These are phyloP conservation scores for Cynocephalus volans DNA, from an alignment of 2,113 vertebrate species.

Conservation along the genomic window DNA sequence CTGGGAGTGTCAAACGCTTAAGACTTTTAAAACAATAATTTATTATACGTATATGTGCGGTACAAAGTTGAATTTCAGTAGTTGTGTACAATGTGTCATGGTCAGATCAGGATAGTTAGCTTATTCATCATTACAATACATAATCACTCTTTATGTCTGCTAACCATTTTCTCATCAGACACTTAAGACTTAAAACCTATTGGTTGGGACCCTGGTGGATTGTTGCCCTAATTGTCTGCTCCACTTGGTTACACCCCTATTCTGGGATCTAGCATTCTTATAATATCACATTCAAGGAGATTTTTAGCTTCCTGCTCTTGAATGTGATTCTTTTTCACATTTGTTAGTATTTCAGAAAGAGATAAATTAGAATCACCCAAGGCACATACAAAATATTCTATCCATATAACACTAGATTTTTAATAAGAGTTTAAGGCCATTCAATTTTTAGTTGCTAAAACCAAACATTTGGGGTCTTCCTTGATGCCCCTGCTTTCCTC, in stretches of 20 bases:
- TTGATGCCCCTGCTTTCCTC: accelerated
- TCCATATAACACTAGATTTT: not conserved
- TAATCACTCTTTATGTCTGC: too few relatives aligned
- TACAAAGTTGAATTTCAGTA: too few relatives aligned
- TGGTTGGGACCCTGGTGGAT: too few relatives aligned
- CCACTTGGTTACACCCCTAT: accelerated
- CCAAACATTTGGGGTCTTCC: accelerated
- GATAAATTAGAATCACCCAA: not conserved
- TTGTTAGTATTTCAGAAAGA: not conserved
- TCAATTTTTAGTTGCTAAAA: not conserved
- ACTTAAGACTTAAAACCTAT: not conserved
- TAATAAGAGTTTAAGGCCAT: not conserved
- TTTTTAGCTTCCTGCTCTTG: not conserved
- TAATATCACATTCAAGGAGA: not conserved
- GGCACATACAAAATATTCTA: not conserved
- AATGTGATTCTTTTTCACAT: not conserved
- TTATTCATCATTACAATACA: too few relatives aligned
- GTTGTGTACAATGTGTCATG: too few relatives aligned
- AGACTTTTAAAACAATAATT: too few relatives aligned
- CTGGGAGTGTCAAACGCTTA: not conserved
- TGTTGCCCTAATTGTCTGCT: not conserved
- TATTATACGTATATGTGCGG: too few relatives aligned
- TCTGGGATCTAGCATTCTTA: not conserved
- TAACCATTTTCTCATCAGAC: not conserved
- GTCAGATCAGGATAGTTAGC: too few relatives aligned